A percentile compares a stretch with the other conserved stretches of the same genome.
Conservation (phyloP, 2,113 vertebrate genomes). For the Rhagologus leucostigma region DNA sequence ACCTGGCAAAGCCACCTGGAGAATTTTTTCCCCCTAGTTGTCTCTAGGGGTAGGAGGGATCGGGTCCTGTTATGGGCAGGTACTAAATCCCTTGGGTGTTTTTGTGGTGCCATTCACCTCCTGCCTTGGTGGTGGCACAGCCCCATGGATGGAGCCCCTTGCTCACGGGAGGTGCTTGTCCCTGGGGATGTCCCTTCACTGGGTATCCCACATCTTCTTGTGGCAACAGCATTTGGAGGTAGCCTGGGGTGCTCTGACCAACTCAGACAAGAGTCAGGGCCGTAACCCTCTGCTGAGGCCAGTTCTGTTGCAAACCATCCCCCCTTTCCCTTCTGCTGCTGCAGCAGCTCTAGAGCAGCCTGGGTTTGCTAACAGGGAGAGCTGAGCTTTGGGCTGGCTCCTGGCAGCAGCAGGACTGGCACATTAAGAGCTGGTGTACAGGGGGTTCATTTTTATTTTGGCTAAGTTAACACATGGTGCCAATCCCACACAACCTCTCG, state of each 20-base stretch:
- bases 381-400: not conserved
- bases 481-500: accelerated
- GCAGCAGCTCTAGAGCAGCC: not conserved
- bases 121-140: not conserved
- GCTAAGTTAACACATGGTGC: not conserved
- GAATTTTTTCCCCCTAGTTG: not conserved
- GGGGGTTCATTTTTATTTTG: not conserved
- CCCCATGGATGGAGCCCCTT: not conserved
- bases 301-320: not conserved
- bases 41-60: not conserved
- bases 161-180: slow-evolving; percentile 23
- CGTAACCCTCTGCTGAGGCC: not conserved
- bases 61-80: not conserved
- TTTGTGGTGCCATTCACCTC: not conserved
- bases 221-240: not conserved
- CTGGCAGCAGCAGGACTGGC: not conserved
- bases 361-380: not conserved
- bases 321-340: not conserved
- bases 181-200: not conserved
- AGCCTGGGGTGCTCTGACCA: not conserved
- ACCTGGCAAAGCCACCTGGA: not conserved
- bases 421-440: not conserved
- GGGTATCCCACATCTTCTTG: not conserved
- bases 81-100: not conserved
- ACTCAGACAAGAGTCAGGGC: not conserved